Evolutionary conservation across 2,113 vertebrate species (phyloP), one percentile per base, ranked within the genome.

Genomic region (Otus sunia): DNA sequence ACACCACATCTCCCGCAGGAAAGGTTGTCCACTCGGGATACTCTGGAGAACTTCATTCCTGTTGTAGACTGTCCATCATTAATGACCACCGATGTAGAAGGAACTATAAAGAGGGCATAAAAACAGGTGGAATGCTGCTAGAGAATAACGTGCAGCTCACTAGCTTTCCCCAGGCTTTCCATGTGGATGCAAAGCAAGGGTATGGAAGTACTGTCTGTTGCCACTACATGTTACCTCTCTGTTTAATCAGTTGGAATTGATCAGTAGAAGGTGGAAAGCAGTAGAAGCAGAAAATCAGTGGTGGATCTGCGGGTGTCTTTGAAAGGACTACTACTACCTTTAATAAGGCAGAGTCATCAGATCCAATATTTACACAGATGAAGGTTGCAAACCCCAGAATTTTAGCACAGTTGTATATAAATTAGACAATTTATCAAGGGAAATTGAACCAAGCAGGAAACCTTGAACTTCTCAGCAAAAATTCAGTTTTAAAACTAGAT

Each of bases 171-270:
- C 20, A 67, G 86, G 64, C 71, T 86, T 72, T 36, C 82, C 58
- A 39, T 1, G 5, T 12, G 27, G 45, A 56, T 47, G 62, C 43
- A 79, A 72, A 88, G 39, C 50, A n/a, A 63, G 21, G 20, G 19
- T 41, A 45, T 37, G 56, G 64, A 69, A 81, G 39, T 7, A 25
- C 30, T 79, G 16, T 8, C 32, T 68, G 55, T 39, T 66, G 36
- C 14, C 30, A 17, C 21, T 36, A 14, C 6, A 4, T 1, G 3
- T 27, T 22, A 22, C 9, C 30, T 16, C 0, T 5, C 9, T 5
- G 52, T 6, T 77, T n/a, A 22, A 50, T 59, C 32, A 4, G 10
- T 2, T 59, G 43, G 60, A 55, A 58, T 41, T 47, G 45, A 45
- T 18, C 43, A 45, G 43, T 8, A 45, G 43, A 45, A 45, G 45